Evolutionary conservation across 2,113 vertebrate species (phyloP).

Genomic region (Cephalophus harveyi): DNA sequence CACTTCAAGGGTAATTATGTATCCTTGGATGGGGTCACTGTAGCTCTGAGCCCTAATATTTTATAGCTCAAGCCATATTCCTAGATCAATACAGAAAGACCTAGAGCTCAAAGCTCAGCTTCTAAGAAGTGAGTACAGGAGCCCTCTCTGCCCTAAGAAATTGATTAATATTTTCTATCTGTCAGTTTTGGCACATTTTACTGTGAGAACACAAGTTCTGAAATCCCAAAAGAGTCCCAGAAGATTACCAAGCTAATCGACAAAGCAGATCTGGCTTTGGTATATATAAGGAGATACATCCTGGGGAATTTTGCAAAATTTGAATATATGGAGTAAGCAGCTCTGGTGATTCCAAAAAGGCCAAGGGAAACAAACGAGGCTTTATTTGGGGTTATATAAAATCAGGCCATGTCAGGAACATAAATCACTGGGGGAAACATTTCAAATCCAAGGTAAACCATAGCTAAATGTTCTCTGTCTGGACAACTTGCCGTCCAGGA

Average conservation of each 20-base stretch:
- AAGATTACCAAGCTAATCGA: slow-evolving; percentile 54
- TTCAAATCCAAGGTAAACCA: slow-evolving; percentile 51
- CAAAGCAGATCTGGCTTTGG: slow-evolving; percentile 35
- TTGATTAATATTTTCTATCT: slow-evolving; percentile 42
- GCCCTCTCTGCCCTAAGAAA: background rate
- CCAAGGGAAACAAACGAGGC: slow-evolving; percentile 60
- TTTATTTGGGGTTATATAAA: slow-evolving; percentile 65
- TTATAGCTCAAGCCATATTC: background rate
- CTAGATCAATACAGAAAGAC: background rate
- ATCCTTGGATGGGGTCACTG: background rate
- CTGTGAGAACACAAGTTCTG: slow-evolving; percentile 22
- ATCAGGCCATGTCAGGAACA: slow-evolving; percentile 23
- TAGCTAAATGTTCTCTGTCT: slow-evolving; percentile 50
- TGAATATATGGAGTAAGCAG: slow-evolving; percentile 57
- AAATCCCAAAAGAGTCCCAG: slow-evolving; percentile 22
- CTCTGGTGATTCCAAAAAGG: slow-evolving; percentile 59
- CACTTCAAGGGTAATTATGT: background rate
- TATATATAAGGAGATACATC: background rate
- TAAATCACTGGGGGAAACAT: slow-evolving; percentile 44
- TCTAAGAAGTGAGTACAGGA: background rate
- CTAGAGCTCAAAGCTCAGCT: background rate
- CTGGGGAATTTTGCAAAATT: slow-evolving; percentile 51
- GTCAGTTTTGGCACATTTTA: slow-evolving; percentile 48
- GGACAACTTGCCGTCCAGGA: slow-evolving; percentile 36
- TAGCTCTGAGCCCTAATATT: background rate